Conservation (phyloP, 2,797 vertebrate genomes). For the Clarias platycephalus region DNA sequence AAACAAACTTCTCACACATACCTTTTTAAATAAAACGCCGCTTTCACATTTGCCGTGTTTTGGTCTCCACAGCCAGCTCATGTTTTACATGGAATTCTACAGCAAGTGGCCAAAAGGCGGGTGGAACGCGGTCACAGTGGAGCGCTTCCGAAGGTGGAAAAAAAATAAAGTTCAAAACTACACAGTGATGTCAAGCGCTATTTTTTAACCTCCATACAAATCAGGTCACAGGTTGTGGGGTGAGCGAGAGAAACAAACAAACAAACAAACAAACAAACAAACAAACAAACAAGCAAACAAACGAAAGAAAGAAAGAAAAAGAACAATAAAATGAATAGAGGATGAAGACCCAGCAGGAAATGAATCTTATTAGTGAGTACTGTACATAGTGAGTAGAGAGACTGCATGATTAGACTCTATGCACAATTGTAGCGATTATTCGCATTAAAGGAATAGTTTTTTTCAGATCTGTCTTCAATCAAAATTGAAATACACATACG, state of each 20-base stretch:
- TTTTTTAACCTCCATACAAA: neutral
- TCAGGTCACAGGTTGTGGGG: neutral
- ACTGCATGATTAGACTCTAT: too few relatives aligned
- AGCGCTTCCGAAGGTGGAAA: neutral
- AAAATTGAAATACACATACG: too few relatives aligned
- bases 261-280: too few relatives aligned
- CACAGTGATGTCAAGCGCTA: neutral
- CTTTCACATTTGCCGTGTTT: neutral
- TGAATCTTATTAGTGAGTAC: neutral
- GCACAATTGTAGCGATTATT: too few relatives aligned
- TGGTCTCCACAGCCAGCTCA: neutral
- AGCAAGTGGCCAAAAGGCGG: neutral
- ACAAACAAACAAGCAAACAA: too few relatives aligned
- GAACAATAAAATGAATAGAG: neutral
- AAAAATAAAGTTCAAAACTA: neutral
- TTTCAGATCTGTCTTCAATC: too few relatives aligned
- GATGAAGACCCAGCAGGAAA: neutral
- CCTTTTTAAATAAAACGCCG: neutral
- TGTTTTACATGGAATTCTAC: slow-evolving; percentile 14
- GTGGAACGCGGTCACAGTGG: neutral
- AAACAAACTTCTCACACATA: slow-evolving; percentile 13
- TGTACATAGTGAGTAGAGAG: neutral
- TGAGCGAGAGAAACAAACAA: neutral
- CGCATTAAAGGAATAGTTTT: too few relatives aligned
- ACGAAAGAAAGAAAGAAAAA: neutral